Evolutionary conservation across 2,888 invertebrate species (phyloP).

Genomic region (Amphimallon solstitiale): DNA sequence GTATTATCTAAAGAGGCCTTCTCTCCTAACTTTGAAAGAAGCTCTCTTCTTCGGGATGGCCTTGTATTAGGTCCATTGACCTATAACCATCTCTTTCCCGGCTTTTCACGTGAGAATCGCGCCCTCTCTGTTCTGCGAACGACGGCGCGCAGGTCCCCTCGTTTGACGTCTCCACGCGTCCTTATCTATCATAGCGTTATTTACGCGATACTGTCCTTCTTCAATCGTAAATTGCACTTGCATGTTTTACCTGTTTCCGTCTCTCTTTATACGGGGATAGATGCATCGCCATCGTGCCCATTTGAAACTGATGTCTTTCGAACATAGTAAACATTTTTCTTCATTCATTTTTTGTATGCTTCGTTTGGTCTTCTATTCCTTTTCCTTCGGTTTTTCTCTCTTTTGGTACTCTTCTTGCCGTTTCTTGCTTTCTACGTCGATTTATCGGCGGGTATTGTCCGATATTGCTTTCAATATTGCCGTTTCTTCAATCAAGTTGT

Average conservation of each 20-base stretch:
- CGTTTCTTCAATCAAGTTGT: too few species aligned
- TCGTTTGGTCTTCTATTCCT: slow-evolving; percentile 19
- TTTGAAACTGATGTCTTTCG: slow-evolving; percentile 37
- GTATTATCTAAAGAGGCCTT: slow-evolving; percentile 29
- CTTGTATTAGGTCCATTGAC: slow-evolving; percentile 53
- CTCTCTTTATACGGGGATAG: slow-evolving; percentile 32
- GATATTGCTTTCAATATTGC: too few species aligned
- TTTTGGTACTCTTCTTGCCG: slow-evolving; percentile 12
- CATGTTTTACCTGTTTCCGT: slow-evolving; percentile 38
- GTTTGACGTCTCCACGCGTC: slow-evolving; percentile 16
- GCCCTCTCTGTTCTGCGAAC: slow-evolving; percentile 37
- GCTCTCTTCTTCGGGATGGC: slow-evolving; percentile 44
- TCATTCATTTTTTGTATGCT: slow-evolving; percentile 34
- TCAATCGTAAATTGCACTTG: slow-evolving; percentile 38
- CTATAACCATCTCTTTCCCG: slow-evolving; percentile 58
- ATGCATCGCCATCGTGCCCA: slow-evolving; percentile 1
- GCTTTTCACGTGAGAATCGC: slow-evolving; percentile 53
- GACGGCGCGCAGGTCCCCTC: slow-evolving; percentile 2
- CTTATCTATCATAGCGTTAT: slow-evolving; percentile 36
- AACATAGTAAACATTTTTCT: slow-evolving; percentile 38
- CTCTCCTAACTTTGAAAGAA: slow-evolving; percentile 34
- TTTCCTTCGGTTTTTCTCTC: slow-evolving; percentile 28
- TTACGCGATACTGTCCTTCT: slow-evolving; percentile 30
- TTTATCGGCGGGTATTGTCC: too few species aligned
- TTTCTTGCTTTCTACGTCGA: slow-evolving; percentile 8